A percentile compares a stretch with the other conserved stretches of the same genome.
Conservation (phyloP, 2,888 invertebrate species). For the Caradrina clavipalpis region DNA sequence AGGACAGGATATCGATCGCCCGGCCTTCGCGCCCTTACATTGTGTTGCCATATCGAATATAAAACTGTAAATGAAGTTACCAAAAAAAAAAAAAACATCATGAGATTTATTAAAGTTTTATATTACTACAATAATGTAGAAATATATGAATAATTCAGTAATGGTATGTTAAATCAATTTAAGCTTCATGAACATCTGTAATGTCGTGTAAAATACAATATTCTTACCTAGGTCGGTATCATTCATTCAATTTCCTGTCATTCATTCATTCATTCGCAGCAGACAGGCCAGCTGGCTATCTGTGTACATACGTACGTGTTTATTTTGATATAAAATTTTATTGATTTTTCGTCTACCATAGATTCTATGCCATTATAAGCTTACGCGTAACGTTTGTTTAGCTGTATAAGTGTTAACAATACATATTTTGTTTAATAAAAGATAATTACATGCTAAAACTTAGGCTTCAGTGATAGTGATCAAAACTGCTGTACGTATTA, state of each 20-base stretch:
- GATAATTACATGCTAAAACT: background rate
- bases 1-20: slow-evolving; percentile 79
- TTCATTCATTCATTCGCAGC: no score
- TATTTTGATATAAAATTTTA: slow-evolving; percentile 36
- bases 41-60: slow-evolving; percentile 67
- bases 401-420: background rate
- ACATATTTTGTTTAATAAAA: background rate
- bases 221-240: background rate
- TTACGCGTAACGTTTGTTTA: background rate
- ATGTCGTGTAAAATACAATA: background rate
- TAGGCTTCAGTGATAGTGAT: background rate
- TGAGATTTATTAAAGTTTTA: no score
- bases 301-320: slow-evolving; percentile 54
- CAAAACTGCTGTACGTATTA: background rate
- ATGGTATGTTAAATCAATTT: background rate
- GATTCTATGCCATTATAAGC: slow-evolving; percentile 1
- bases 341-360: background rate
- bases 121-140: no score
- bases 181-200: background rate
- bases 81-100: background rate
- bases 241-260: slow-evolving; percentile 38
- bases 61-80: slow-evolving; percentile 5
- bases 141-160: background rate
- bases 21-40: slow-evolving; percentile 76
- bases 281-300: background rate